phyloP scores from a whole-genome alignment of 2,113 vertebrate genomes.

The Athene noctua region DNA sequence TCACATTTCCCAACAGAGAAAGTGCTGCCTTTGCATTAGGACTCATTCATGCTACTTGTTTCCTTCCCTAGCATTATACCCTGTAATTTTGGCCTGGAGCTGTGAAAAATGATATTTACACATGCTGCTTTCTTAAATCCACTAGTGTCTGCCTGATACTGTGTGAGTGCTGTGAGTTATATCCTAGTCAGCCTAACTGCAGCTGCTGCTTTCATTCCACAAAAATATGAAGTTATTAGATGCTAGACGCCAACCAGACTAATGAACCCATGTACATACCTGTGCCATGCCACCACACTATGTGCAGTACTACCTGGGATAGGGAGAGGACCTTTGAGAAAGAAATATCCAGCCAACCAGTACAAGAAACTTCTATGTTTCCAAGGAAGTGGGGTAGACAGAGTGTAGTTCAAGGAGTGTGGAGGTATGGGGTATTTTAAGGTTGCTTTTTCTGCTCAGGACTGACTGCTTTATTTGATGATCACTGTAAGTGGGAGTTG shows the following conservation, averaged over 20 bases:
- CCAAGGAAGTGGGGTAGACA: neutral
- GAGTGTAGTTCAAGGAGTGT: neutral
- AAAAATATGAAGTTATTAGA: neutral
- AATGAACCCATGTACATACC: neutral
- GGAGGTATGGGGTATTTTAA: neutral
- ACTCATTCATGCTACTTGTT: neutral
- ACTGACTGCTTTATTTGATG: neutral
- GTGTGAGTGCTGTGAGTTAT: neutral
- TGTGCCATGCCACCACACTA: rapidly evolving
- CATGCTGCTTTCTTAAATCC: neutral
- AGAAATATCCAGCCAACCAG: neutral
- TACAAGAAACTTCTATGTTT: neutral
- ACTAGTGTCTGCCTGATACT: neutral
- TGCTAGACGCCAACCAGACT: neutral
- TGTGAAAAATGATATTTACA: neutral
- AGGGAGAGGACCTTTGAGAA: neutral
- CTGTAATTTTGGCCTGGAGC: neutral
- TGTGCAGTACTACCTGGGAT: neutral
- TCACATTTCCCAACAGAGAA: neutral
- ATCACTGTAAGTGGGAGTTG: neutral
- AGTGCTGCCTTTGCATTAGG: neutral
- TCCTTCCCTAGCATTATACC: neutral
- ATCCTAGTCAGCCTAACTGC: neutral
- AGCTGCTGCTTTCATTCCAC: neutral
- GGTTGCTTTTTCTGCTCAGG: neutral